Evolutionary conservation across 2,113 vertebrate species (phyloP).

Genomic region (Hemiprocne comata): DNA sequence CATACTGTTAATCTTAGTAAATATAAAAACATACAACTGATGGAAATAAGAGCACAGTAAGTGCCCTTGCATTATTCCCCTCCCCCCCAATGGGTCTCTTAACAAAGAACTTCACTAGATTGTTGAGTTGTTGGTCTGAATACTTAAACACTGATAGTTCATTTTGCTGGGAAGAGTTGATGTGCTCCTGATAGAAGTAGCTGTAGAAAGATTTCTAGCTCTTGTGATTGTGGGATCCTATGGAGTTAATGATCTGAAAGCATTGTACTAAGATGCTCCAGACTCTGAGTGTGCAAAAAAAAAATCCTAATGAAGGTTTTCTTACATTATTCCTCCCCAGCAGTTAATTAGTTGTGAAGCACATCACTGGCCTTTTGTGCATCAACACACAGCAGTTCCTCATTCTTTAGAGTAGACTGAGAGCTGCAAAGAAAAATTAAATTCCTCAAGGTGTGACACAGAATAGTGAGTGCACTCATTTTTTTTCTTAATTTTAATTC

Average conservation of each 20-base stretch:
- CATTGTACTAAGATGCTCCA: not conserved
- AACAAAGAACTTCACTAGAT: not conserved
- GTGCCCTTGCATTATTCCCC: not conserved
- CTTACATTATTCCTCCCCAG: not conserved
- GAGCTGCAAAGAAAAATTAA: not conserved
- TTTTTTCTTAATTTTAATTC: not conserved
- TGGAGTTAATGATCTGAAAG: not conserved
- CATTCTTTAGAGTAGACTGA: not conserved
- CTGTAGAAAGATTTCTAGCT: not conserved
- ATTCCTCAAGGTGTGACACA: not conserved
- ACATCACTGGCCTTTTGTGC: not conserved
- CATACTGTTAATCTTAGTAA: constrained; percentile 49
- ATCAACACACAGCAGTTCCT: not conserved
- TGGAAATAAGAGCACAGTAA: not conserved
- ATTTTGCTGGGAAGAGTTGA: not conserved
- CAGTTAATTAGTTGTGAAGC: fast-evolving
- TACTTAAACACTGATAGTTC: not conserved
- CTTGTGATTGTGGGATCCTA: not conserved
- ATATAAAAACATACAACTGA: constrained; percentile 18
- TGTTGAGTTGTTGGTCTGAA: not conserved
- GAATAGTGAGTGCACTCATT: not conserved
- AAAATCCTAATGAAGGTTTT: not conserved
- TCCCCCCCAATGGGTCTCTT: not conserved
- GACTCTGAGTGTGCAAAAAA: not conserved
- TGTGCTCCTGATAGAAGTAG: not conserved